Evolutionary conservation across 2,113 vertebrate species (phyloP).

Genomic region (Gallinago jamesoni): DNA sequence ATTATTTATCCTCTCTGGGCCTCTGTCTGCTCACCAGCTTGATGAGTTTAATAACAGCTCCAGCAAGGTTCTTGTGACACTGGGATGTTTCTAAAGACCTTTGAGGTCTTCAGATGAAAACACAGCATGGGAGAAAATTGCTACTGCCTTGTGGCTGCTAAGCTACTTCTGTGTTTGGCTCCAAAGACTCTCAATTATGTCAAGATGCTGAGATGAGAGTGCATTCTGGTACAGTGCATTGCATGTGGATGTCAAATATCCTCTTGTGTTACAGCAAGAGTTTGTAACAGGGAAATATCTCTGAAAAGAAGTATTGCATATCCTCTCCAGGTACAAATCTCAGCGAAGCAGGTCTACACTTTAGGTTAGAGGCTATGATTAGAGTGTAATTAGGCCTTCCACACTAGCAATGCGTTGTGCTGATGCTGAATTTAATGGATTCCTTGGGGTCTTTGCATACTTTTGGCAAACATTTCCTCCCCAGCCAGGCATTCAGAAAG

Average conservation of each 20-base stretch:
- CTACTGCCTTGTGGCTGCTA: neutral
- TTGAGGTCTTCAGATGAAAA: neutral
- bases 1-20: neutral
- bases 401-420: neutral
- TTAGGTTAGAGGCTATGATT: neutral
- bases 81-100: neutral
- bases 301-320: neutral
- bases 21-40: neutral
- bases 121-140: neutral
- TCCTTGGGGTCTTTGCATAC: neutral
- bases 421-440: neutral
- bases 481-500: neutral
- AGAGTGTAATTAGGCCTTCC: neutral
- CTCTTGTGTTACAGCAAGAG: neutral
- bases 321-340: neutral
- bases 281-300: neutral
- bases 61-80: neutral
- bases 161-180: neutral
- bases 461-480: neutral
- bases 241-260: neutral
- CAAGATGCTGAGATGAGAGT: neutral
- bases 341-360: neutral
- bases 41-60: neutral
- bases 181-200: neutral
- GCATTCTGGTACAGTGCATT: neutral